Conservation (phyloP, 2,113 vertebrate species). For the Dendropsophus ebraccatus region DNA sequence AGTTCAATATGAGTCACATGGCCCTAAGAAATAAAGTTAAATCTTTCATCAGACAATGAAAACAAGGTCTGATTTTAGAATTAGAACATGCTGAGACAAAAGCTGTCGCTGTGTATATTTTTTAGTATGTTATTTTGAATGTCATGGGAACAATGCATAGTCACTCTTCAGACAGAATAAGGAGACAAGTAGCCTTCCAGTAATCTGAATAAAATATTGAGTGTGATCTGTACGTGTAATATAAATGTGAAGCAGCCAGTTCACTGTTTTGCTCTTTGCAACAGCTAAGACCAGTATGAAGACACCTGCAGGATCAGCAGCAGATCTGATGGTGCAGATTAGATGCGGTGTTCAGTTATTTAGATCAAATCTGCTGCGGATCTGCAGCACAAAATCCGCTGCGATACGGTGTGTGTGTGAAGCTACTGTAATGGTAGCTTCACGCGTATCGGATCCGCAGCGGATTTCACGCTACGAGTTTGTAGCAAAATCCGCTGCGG, state of each 20-base stretch:
- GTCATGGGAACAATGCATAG: slow-evolving; percentile 12
- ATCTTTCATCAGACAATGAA: slow-evolving; percentile 34
- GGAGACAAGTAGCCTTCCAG: neutral
- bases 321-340: too few species aligned
- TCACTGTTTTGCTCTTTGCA: neutral
- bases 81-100: slow-evolving; percentile 44
- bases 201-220: neutral
- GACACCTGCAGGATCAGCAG: too few species aligned
- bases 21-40: slow-evolving; percentile 19
- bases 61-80: neutral
- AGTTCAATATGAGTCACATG: slow-evolving; percentile 21
- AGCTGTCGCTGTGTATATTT: neutral
- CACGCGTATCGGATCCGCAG: too few species aligned
- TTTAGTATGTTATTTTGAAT: neutral
- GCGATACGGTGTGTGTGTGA: too few species aligned
- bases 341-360: too few species aligned
- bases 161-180: slow-evolving; percentile 13
- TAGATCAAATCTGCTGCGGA: too few species aligned
- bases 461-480: too few species aligned
- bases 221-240: neutral
- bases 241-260: neutral
- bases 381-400: too few species aligned
- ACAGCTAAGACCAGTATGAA: too few species aligned
- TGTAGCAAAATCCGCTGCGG: too few species aligned
- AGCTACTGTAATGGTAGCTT: too few species aligned